phyloP scores from a whole-genome alignment of 2,888 invertebrate genomes.

The Dascillus cervinus region DNA sequence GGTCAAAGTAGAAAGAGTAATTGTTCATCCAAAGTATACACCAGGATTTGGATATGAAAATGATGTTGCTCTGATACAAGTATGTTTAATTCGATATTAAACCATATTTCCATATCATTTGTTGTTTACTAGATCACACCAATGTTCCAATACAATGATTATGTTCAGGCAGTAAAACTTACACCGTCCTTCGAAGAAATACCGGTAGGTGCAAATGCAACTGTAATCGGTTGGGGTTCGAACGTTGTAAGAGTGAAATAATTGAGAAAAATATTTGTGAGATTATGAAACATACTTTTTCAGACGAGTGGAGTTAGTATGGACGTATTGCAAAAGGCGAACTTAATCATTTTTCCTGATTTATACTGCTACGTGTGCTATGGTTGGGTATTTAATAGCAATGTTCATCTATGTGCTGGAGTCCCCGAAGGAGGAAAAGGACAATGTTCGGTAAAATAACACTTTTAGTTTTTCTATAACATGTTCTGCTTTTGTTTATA shows the following conservation, averaged over 20 bases:
- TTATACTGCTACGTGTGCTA: constrained; percentile 34
- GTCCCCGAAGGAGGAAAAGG: constrained; percentile 42
- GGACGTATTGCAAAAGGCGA: constrained; percentile 36
- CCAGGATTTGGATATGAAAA: too few relatives aligned
- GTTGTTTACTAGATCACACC: too few relatives aligned
- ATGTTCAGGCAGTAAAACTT: constrained; percentile 12
- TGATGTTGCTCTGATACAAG: too few relatives aligned
- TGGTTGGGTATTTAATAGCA: constrained; percentile 23
- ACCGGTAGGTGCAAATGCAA: constrained; percentile 21
- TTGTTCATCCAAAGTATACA: too few relatives aligned
- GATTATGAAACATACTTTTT: too few relatives aligned
- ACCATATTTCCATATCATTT: too few relatives aligned
- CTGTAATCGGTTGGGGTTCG: constrained; percentile 39
- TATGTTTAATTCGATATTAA: too few relatives aligned
- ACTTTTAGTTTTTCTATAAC: too few relatives aligned
- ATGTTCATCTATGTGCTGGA: constrained; percentile 42
- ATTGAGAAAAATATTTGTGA: neutral
- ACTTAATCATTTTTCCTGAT: constrained; percentile 36
- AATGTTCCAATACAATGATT: constrained; percentile 2
- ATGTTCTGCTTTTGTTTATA: too few relatives aligned
- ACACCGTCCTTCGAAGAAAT: constrained; percentile 3
- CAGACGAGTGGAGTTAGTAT: constrained; percentile 39
- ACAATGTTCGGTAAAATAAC: constrained; percentile 41
- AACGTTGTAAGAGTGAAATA: constrained; percentile 2
- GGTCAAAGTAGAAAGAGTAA: too few relatives aligned